Base-by-base conservation (phyloP, 1,140 invertebrate species). In the Drosophila orena region DNA sequence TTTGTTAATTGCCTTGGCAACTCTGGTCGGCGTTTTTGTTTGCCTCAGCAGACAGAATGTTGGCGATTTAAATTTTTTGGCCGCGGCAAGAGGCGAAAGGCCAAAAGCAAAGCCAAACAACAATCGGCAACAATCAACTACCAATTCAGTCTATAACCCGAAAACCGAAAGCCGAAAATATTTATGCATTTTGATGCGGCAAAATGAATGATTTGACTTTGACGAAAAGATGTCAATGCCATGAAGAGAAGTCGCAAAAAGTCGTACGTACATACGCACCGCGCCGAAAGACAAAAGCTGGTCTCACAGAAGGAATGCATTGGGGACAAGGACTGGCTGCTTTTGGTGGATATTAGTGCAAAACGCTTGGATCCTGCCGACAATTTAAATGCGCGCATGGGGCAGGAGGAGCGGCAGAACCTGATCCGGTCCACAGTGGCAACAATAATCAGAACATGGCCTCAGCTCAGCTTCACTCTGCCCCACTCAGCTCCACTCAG, bases 141-240 rank as follows among this genome's bases (percentile, higher is more conserved):
- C 80, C 84, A 85, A 90, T 88, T 88, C 85, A 66, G 72, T 46
- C 52, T 84, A 59, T 59, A 65, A 62, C 6, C 52, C 64, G 43
- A 50, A 60, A 74, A 46, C 50, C 42, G 47, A 81, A 61, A 79
- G 53, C 42, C 59, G 52, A 64, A 85, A 81, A 84, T 90, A 85
- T 90, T 90, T 90, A 90, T 90, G 84, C 84, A 89, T 89, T 89
- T 90, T 89, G 79, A 90, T 90, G 90, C 86, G 90, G 90, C 86
- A 91, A 89, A 90, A 91, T 91, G 90, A 91, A 91, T 91, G 90
- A 91, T 91, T 91, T 91, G 90, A 91, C 80, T 91, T 91, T 91
- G 90, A 91, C 78, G 90, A 90, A 91, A 91, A 91, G 90, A 91
- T 91, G 90, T 91, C 90, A 91, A 86, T 69, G 75, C 64, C 70